Conservation (phyloP, 2,888 invertebrate genomes). For the Branchipolynoe longqiensis region DNA sequence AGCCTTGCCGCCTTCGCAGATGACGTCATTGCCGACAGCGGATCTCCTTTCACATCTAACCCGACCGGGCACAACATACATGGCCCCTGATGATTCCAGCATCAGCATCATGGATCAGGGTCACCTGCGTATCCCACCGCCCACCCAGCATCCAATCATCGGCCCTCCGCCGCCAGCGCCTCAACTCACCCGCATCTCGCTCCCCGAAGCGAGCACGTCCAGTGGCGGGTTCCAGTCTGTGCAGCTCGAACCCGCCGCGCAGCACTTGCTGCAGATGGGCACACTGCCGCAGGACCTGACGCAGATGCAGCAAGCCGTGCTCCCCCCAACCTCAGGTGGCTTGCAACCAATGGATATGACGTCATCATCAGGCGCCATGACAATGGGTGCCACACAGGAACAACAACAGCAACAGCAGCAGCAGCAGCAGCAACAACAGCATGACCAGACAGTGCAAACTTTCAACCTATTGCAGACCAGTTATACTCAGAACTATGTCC, state of each 20-base stretch:
- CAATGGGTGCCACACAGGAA: not conserved
- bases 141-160: too few species aligned
- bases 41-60: constrained; percentile 30
- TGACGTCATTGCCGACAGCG: constrained; percentile 9
- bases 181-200: constrained; percentile 15
- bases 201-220: not conserved
- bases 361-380: not conserved
- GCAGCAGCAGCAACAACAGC: constrained; percentile 6
- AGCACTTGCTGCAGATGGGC: constrained; percentile 2
- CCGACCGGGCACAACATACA: not conserved
- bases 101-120: not conserved
- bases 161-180: not conserved
- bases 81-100: not conserved
- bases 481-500: constrained; percentile 46
- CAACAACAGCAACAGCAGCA: not conserved
- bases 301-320: not conserved
- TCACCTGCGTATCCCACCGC: constrained; percentile 21
- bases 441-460: not conserved
- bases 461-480: constrained; percentile 17
- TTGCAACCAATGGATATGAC: constrained; percentile 46
- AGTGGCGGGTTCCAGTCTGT: not conserved
- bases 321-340: not conserved
- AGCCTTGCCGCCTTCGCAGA: not conserved
- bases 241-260: not conserved
- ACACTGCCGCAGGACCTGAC: constrained; percentile 26